These are phyloP conservation scores for Sylvietta virens DNA, from an alignment of 2,113 vertebrate species.

Conservation along the genomic window DNA sequence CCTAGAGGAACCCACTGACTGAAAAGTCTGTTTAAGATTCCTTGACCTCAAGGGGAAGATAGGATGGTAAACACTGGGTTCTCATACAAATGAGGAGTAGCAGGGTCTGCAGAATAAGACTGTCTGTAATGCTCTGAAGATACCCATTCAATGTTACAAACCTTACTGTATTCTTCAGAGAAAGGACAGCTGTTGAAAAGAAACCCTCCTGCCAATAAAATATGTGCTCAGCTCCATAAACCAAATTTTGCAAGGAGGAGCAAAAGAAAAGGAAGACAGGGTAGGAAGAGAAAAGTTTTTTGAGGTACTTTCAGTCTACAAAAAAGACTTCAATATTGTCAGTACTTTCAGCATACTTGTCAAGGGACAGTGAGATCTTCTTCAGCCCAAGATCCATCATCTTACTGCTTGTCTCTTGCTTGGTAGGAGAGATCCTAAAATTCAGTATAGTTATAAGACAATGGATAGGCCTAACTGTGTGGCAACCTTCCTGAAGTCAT, in stretches of 20 bases:
- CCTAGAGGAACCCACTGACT: neutral
- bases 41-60: neutral
- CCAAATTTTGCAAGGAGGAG: neutral
- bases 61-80: neutral
- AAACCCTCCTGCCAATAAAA: neutral
- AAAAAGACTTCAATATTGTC: neutral
- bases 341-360: neutral
- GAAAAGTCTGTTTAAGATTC: neutral
- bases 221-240: neutral
- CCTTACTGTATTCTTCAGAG: neutral
- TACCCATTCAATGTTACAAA: neutral
- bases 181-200: neutral
- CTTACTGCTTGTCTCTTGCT: neutral
- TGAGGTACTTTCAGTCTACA: neutral
- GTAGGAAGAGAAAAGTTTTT: neutral
- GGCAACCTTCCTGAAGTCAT: neutral
- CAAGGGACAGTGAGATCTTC: neutral
- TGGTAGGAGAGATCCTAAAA: neutral
- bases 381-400: neutral
- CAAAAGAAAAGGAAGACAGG: neutral
- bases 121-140: neutral
- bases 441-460: neutral
- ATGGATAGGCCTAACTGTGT: neutral
- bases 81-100: neutral
- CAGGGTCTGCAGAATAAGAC: neutral